Conservation (phyloP, 2,113 vertebrate species). For the Prietella phreatophila region DNA sequence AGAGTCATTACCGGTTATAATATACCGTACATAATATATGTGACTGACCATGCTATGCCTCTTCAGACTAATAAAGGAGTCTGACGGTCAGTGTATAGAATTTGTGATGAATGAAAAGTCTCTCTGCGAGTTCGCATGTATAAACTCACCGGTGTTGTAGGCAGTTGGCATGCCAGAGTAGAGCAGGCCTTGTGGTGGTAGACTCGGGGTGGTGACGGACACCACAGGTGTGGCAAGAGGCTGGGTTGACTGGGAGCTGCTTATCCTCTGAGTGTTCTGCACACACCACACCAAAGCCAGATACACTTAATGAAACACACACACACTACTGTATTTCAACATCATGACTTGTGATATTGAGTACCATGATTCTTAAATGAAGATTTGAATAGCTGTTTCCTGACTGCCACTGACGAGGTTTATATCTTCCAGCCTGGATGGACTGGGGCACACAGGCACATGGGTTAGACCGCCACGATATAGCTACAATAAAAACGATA, state of each 20-base stretch:
- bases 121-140: not conserved
- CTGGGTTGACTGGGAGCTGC: conserved; percentile 88
- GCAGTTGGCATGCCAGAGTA: conserved; percentile 94
- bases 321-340: not conserved
- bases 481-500: not conserved
- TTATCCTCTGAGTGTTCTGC: conserved; percentile 93
- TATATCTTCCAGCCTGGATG: not conserved
- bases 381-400: not conserved
- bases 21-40: not conserved
- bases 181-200: conserved; percentile 89
- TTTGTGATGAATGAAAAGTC: not conserved
- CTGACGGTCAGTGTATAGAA: conserved; percentile 5
- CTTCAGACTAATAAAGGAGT: not conserved
- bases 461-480: not conserved
- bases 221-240: conserved; percentile 92
- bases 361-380: not conserved
- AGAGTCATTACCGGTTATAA: not conserved
- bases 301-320: not conserved
- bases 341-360: not conserved
- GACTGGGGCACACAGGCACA: not conserved
- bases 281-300: conserved; percentile 54
- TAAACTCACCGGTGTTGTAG: conserved; percentile 91
- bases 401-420: not conserved
- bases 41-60: not conserved
- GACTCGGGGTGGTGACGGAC: conserved; percentile 94